Evolutionary conservation across 2,113 vertebrate species (phyloP).

Genomic region (Zosterops borbonicus): DNA sequence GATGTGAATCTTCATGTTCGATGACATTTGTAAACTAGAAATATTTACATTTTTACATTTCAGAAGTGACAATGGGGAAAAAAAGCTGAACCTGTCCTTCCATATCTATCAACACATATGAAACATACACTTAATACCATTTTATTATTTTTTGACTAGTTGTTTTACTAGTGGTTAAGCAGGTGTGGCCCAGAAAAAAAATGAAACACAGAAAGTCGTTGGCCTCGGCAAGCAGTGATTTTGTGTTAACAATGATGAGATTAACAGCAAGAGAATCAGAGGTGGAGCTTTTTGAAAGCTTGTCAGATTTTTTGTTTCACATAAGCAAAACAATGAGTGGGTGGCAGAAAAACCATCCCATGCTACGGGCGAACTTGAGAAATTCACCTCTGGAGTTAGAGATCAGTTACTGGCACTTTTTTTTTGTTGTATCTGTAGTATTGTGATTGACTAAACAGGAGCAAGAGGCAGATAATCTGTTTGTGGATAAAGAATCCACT

Average conservation of each 20-base stretch:
- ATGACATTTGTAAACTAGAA: not conserved
- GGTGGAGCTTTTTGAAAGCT: constrained; percentile 25
- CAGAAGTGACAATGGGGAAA: not conserved
- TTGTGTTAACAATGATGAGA: constrained; percentile 8
- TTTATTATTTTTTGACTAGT: constrained; percentile 14
- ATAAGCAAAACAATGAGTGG: constrained; percentile 26
- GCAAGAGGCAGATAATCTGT: not conserved
- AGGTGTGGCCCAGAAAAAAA: constrained; percentile 20
- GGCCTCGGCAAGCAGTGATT: not conserved
- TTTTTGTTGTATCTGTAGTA: not conserved
- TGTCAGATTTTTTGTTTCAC: constrained; percentile 33
- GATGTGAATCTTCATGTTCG: rapidly evolving
- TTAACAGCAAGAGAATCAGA: constrained; percentile 14
- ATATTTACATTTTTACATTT: not conserved
- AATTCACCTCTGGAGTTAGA: constrained; percentile 2
- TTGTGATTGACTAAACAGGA: not conserved
- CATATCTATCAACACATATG: not conserved
- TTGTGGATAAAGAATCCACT: not conserved
- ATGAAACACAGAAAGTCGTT: not conserved
- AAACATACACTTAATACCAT: not conserved
- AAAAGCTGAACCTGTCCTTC: not conserved
- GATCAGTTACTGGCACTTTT: not conserved
- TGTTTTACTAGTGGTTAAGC: not conserved
- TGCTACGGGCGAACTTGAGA: constrained; percentile 25
- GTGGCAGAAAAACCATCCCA: constrained; percentile 21